A percentile compares a stretch with the other conserved stretches of the same genome.
Evolutionary conservation across 2,797 vertebrate genomes (phyloP).

Genomic region (Gambelia wislizenii): DNA sequence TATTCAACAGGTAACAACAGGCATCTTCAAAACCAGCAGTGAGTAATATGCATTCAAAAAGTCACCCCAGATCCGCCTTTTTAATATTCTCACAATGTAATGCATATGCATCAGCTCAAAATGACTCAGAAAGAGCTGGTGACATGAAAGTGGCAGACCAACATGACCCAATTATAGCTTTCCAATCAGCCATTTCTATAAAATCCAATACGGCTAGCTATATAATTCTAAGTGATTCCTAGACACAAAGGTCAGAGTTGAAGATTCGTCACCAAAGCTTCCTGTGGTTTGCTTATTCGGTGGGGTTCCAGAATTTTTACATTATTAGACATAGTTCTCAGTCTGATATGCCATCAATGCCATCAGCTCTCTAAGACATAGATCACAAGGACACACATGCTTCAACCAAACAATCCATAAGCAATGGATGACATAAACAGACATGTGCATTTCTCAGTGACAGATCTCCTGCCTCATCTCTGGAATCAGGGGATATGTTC

Average conservation of each 20-base stretch:
- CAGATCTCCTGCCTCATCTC: not conserved
- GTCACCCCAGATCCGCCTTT: not conserved
- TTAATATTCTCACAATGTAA: conserved; percentile 29
- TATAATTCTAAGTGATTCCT: conserved; percentile 11
- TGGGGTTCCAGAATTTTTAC: not conserved
- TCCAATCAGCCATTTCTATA: not conserved
- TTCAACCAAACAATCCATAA: too few species aligned
- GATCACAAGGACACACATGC: not conserved
- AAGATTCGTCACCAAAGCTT: fast-evolving
- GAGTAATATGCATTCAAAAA: conserved; percentile 23
- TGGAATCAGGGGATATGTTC: not conserved
- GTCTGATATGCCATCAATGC: not conserved
- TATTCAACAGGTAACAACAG: conserved; percentile 9
- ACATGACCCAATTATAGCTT: conserved; percentile 37
- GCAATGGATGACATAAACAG: too few species aligned
- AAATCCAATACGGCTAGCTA: conserved; percentile 19
- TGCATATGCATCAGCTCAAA: conserved; percentile 16
- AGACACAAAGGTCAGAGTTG: not conserved
- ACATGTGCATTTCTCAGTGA: too few species aligned
- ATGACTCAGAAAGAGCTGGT: conserved; percentile 37
- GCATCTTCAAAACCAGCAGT: not conserved
- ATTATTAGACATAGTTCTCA: not conserved
- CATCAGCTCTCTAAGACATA: not conserved
- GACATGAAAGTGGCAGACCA: conserved; percentile 19
- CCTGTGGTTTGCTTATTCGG: not conserved